A percentile compares a stretch with the other conserved stretches of the same genome.
Evolutionary conservation across 2,113 vertebrate genomes (phyloP).

Genomic region (Tauraco erythrolophus): DNA sequence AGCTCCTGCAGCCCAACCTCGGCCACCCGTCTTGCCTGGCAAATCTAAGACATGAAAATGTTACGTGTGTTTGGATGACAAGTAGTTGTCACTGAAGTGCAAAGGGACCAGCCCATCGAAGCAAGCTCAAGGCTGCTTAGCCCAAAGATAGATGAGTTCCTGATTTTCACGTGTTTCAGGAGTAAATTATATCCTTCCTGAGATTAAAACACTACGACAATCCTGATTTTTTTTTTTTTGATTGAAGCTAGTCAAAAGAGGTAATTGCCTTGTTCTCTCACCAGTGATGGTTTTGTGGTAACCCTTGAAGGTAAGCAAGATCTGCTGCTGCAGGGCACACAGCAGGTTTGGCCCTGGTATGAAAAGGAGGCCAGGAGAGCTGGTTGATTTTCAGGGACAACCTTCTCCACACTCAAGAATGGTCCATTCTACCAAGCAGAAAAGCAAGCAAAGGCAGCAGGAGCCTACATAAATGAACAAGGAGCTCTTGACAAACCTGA

Average conservation of each 20-base stretch:
- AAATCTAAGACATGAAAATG: not conserved
- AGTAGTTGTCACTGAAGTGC: not conserved
- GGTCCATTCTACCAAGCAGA: not conserved
- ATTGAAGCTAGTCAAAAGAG: not conserved
- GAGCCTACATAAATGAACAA: not conserved
- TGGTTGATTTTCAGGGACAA: not conserved
- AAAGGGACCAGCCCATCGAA: not conserved
- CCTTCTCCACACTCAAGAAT: not conserved
- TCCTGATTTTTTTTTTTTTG: not conserved
- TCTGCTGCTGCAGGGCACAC: not conserved
- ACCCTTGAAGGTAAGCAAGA: not conserved
- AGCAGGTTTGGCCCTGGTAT: not conserved
- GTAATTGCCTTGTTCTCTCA: not conserved
- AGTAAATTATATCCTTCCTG: not conserved
- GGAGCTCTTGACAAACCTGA: not conserved
- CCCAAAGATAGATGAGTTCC: not conserved
- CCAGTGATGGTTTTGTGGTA: not conserved
- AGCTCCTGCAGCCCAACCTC: not conserved
- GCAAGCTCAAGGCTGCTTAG: not conserved
- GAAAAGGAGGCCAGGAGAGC: not conserved
- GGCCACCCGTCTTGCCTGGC: not conserved
- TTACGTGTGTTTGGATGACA: not conserved
- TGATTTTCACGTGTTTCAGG: not conserved
- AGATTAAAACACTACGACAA: not conserved
- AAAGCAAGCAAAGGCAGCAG: not conserved